A percentile compares a stretch with the other conserved stretches of the same genome.
Evolutionary conservation across 1,140 invertebrate species (phyloP).

Genomic region (Coptotermes formosanus): DNA sequence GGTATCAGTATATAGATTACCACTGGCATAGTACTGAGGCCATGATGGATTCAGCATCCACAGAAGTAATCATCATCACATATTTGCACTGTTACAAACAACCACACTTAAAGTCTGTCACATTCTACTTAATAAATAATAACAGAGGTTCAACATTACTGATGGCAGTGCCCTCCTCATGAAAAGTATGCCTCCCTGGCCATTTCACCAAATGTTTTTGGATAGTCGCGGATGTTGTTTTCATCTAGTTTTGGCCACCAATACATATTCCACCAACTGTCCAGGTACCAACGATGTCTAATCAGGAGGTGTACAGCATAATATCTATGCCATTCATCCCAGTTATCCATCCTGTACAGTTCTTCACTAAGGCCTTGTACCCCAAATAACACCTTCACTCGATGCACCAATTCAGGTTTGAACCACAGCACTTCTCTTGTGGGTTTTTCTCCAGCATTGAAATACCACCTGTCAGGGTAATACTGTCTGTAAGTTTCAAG

Average conservation of each 20-base stretch:
- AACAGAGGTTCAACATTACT: no score
- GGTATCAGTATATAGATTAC: no score
- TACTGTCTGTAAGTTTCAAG: constrained; percentile 32
- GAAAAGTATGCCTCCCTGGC: constrained; percentile 30
- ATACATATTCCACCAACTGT: not conserved
- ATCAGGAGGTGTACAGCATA: not conserved
- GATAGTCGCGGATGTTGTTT: constrained; percentile 31
- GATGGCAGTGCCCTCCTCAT: not conserved
- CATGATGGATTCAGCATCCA: no score
- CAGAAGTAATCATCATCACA: no score
- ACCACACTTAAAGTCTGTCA: no score
- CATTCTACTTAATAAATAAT: no score
- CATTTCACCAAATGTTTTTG: constrained; percentile 34
- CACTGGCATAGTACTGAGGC: no score
- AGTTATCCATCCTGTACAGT: not conserved
- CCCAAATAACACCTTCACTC: constrained; percentile 18
- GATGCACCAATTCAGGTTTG: constrained; percentile 33
- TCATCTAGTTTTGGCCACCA: constrained; percentile 28
- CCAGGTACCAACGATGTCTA: not conserved
- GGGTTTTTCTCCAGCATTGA: constrained; percentile 35
- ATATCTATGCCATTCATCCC: not conserved
- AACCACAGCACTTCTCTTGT: constrained; percentile 29
- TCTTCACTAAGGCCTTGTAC: not conserved
- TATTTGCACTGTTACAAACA: no score
- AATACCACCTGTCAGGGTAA: constrained; percentile 32